A percentile compares a stretch with the other conserved stretches of the same genome.
These are phyloP conservation scores for Hipparchia semele DNA, from an alignment of 2,888 invertebrate genomes.

Conservation along the genomic window DNA sequence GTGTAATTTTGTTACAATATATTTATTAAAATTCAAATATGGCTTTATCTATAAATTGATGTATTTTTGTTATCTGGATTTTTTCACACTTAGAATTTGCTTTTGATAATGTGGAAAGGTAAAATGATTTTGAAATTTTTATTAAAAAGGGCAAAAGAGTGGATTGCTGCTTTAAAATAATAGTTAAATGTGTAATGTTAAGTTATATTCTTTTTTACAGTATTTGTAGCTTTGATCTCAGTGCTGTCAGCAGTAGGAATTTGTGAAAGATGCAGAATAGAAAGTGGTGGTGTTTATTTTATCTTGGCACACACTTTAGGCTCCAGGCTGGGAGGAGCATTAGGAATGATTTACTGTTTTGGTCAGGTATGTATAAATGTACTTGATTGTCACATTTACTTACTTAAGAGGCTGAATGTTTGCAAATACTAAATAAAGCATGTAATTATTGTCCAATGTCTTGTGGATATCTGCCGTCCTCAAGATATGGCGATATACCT, in stretches of 20 bases:
- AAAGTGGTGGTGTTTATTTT: slow-evolving; percentile 99
- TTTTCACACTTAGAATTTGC: no score
- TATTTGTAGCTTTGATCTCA: slow-evolving; percentile 94
- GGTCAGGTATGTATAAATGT: slow-evolving; percentile 88
- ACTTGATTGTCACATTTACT: background rate
- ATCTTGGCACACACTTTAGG: slow-evolving; percentile 97
- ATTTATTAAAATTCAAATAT: background rate
- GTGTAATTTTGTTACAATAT: slow-evolving; percentile 30
- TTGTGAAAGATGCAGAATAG: slow-evolving; percentile 96
- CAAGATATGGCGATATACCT: no score
- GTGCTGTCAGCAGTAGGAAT: slow-evolving; percentile 98
- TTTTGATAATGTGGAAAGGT: no score
- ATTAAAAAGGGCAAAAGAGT: no score
- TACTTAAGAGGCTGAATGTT: background rate
- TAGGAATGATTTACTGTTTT: slow-evolving; percentile 97
- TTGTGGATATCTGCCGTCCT: no score
- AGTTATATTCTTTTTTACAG: slow-evolving; percentile 63
- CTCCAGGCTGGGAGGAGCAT: slow-evolving; percentile 95
- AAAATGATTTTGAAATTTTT: no score
- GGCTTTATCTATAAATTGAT: background rate
- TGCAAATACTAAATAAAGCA: background rate
- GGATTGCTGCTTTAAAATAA: no score
- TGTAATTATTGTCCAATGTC: no score
- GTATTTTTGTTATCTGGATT: slow-evolving; percentile 1
- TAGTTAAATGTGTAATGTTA: no score